Evolutionary conservation across 2,888 invertebrate genomes (phyloP).

Genomic region (Patella ulyssiponensis): DNA sequence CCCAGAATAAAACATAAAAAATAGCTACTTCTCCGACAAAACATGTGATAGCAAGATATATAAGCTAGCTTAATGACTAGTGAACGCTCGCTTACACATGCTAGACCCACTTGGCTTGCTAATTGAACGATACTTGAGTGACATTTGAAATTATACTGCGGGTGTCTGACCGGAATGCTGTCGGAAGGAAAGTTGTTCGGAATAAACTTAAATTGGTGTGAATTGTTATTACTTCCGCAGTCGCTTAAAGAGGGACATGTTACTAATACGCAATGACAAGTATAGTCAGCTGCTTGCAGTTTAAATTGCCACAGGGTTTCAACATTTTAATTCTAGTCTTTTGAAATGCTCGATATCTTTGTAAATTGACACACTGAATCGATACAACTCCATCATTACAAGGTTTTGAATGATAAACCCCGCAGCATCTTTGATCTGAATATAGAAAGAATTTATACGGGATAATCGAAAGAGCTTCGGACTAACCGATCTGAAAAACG

Average conservation of each 20-base stretch:
- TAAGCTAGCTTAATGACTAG: too few species aligned
- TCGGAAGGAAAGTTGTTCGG: not conserved
- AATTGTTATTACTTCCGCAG: not conserved
- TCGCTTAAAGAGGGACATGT: not conserved
- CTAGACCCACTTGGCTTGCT: not conserved
- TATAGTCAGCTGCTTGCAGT: not conserved
- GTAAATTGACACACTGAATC: too few species aligned
- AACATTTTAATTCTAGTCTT: not conserved
- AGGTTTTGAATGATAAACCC: too few species aligned
- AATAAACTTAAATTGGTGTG: not conserved
- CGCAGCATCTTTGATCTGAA: too few species aligned
- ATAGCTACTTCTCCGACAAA: too few species aligned
- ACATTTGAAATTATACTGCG: not conserved
- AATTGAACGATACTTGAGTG: conserved; percentile 8
- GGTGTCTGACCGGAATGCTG: not conserved
- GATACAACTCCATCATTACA: too few species aligned
- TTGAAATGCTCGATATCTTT: too few species aligned
- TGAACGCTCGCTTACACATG: not conserved
- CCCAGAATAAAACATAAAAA: too few species aligned
- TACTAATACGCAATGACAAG: not conserved
- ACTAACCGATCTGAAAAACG: too few species aligned
- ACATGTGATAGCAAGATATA: too few species aligned
- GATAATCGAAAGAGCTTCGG: too few species aligned
- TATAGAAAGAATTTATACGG: too few species aligned
- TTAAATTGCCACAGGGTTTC: not conserved